Conservation (phyloP, 2,888 invertebrate species). For the Metellina segmentata region DNA sequence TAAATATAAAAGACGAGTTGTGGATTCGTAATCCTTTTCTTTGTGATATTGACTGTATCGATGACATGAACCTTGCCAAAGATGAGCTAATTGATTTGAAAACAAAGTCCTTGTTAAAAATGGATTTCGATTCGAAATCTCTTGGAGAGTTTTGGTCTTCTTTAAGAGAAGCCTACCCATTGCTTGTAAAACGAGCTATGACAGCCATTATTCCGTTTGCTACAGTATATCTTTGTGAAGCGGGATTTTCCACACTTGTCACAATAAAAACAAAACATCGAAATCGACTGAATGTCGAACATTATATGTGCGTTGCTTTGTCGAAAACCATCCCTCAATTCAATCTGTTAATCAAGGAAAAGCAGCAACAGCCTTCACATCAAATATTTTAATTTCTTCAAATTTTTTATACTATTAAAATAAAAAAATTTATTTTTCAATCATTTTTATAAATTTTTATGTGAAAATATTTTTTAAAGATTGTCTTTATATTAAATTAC, state of each 20-base stretch:
- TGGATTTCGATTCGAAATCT: conserved; percentile 29
- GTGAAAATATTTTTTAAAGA: too few relatives aligned
- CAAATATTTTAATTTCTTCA: conserved; percentile 43
- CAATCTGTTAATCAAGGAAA: conserved; percentile 60
- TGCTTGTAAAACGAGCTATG: conserved; percentile 63
- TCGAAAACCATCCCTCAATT: conserved; percentile 56
- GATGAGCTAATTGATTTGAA: conserved; percentile 60
- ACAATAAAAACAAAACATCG: conserved; percentile 61
- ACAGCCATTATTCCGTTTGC: conserved; percentile 62
- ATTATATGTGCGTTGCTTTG: conserved; percentile 57
- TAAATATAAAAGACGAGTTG: conserved; percentile 64
- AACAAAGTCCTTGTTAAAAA: conserved; percentile 58
- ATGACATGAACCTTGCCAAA: conserved; percentile 62
- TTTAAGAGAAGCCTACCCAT: conserved; percentile 49
- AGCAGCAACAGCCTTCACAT: conserved; percentile 57
- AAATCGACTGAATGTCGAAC: conserved; percentile 59
- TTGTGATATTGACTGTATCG: conserved; percentile 60
- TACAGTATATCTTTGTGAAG: conserved; percentile 54
- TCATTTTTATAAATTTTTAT: too few relatives aligned
- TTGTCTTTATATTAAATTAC: too few relatives aligned
- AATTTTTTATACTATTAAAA: too few relatives aligned
- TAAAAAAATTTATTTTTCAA: too few relatives aligned
- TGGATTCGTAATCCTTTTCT: conserved; percentile 62
- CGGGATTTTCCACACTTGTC: conserved; percentile 59
- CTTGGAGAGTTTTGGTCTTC: too few relatives aligned